Conservation (phyloP, 64 coral and sea anemone species). For the Pocillopora damicornis region DNA sequence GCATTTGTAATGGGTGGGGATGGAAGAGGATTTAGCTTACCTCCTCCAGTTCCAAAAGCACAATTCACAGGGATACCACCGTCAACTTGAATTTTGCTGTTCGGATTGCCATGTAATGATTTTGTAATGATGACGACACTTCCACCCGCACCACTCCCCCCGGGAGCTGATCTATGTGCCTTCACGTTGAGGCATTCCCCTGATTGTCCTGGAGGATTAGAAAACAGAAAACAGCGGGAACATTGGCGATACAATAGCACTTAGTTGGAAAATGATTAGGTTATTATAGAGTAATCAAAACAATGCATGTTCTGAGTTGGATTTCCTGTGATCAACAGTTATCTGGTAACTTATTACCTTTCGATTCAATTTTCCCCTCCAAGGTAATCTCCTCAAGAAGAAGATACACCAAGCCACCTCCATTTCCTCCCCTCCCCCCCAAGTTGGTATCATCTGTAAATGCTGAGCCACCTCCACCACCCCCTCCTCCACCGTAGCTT, state of each 20-base stretch:
- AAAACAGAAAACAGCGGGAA: too few species aligned
- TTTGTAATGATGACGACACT: neutral
- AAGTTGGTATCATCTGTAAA: neutral
- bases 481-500: constrained; percentile 54
- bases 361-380: constrained; percentile 24
- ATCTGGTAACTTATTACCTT: constrained; percentile 15
- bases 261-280: too few species aligned
- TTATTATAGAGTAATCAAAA: too few species aligned
- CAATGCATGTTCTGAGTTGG: too few species aligned
- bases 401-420: constrained; percentile 44
- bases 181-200: neutral
- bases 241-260: too few species aligned
- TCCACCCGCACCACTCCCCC: constrained; percentile 51
- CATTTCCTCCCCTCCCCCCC: constrained; percentile 41
- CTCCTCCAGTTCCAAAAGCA: neutral
- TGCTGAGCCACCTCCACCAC: constrained; percentile 36
- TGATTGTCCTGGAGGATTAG: too few species aligned
- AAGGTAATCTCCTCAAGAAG: constrained; percentile 24
- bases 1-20: neutral
- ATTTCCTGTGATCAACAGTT: too few species aligned
- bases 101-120: neutral
- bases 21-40: neutral
- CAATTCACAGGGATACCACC: neutral
- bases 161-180: constrained; percentile 23
- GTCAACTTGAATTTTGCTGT: neutral